Conservation (phyloP, 2,797 vertebrate genomes). For the Parauchenoglanis punctatus region DNA sequence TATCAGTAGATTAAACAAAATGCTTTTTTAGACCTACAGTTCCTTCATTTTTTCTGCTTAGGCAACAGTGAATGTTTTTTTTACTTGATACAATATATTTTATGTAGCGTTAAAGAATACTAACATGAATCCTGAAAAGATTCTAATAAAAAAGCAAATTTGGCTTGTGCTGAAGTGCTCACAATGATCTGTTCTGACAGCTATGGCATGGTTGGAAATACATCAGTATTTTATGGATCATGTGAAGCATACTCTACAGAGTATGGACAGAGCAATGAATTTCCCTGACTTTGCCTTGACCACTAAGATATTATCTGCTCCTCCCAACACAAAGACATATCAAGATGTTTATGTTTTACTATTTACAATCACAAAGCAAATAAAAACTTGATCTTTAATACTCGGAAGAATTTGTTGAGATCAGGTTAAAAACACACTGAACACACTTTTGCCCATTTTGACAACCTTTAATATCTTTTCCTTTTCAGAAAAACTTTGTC, state of each 20-base stretch:
- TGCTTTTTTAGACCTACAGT: background rate
- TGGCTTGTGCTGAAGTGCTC: background rate
- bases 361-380: background rate
- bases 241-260: background rate
- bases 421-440: background rate
- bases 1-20: background rate
- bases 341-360: background rate
- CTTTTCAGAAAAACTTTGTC: background rate
- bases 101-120: background rate
- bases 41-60: background rate
- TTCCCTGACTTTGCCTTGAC: constrained; percentile 17
- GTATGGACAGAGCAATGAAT: background rate
- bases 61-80: background rate
- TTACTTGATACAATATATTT: background rate
- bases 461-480: background rate
- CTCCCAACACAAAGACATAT: background rate
- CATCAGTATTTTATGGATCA: background rate
- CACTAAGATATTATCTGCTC: background rate
- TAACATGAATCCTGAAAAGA: background rate
- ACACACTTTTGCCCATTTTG: background rate
- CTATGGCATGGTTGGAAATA: background rate
- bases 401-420: background rate
- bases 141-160: background rate
- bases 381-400: background rate
- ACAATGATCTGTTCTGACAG: background rate